Conservation (phyloP, 2,888 invertebrate species). For the Tetramorium bicarinatum region DNA sequence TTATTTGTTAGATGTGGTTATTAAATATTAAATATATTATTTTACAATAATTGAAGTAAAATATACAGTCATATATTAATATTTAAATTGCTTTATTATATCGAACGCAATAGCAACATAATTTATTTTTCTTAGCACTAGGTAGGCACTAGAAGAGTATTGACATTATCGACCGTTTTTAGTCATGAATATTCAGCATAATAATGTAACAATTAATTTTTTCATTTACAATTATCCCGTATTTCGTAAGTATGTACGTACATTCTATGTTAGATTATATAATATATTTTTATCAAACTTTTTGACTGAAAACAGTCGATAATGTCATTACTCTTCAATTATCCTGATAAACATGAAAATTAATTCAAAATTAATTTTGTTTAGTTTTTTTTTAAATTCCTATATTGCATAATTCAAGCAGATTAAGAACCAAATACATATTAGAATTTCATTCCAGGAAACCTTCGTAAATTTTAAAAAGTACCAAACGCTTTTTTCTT, state of each 20-base stretch:
- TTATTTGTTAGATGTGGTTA: neutral
- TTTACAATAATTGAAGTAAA: neutral
- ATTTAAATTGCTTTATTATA: neutral
- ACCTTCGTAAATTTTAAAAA: neutral
- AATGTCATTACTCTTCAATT: neutral
- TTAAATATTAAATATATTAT: neutral
- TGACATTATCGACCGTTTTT: slow-evolving; percentile 10
- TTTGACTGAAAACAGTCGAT: slow-evolving; percentile 4
- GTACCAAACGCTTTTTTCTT: neutral
- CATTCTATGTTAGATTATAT: neutral
- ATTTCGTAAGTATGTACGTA: neutral
- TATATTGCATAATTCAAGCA: neutral
- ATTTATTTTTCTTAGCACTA: neutral
- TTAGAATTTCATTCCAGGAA: neutral
- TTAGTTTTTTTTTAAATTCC: neutral
- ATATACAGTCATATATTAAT: neutral
- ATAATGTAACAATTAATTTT: neutral
- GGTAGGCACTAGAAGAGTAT: neutral
- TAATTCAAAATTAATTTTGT: neutral
- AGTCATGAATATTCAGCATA: neutral
- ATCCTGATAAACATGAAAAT: neutral
- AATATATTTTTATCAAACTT: neutral
- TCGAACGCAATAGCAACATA: neutral
- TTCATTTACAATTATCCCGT: neutral
- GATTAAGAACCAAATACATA: too few species aligned